Conservation (phyloP, 2,113 vertebrate species). For the Lichenostomus cassidix region DNA sequence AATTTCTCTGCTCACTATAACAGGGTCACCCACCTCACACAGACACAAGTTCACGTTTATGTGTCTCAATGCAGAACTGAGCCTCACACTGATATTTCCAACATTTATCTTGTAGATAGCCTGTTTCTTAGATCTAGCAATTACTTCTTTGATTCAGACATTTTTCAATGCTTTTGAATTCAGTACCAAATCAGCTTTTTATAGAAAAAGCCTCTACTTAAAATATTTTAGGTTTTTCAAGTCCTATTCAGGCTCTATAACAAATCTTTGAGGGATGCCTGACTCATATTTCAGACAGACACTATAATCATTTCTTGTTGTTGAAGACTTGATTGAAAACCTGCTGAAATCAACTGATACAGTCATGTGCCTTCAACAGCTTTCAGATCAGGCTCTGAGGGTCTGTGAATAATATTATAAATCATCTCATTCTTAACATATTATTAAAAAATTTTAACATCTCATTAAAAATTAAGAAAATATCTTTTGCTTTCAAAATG, state of each 20-base stretch:
- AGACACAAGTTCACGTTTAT: neutral
- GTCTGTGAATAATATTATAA: neutral
- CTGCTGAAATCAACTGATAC: neutral
- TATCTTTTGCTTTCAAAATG: neutral
- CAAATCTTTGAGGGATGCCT: neutral
- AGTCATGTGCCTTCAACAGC: neutral
- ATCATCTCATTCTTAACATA: neutral
- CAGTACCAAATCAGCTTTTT: neutral
- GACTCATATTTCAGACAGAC: neutral
- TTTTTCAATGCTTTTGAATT: neutral
- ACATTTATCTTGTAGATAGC: neutral
- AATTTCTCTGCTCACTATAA: neutral
- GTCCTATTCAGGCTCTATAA: neutral
- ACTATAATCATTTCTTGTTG: neutral
- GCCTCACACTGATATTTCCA: neutral
- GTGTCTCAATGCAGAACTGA: neutral
- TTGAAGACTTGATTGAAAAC: neutral
- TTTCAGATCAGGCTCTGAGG: neutral
- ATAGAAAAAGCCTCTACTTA: neutral
- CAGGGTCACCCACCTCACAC: fast-evolving
- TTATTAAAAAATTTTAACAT: too few relatives aligned
- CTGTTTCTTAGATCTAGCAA: neutral
- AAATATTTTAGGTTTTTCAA: neutral
- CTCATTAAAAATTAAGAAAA: neutral
- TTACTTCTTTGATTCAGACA: neutral